Percentiles rank a stretch among this genome's conserved stretches.
phyloP scores from a whole-genome alignment of 2,888 invertebrate species.

The Rhagonycha fulva region DNA sequence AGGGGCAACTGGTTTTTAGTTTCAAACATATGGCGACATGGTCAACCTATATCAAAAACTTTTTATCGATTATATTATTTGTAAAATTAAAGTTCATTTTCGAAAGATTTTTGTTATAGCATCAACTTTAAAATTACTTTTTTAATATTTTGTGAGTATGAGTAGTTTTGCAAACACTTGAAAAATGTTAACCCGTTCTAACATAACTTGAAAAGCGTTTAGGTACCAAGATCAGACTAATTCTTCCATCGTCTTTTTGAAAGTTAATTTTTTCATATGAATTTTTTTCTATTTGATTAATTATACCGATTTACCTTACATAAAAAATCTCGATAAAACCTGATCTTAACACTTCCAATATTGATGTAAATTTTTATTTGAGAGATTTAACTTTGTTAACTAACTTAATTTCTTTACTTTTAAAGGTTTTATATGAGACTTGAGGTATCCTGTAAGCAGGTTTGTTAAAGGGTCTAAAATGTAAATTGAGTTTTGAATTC shows the following conservation, averaged over 20 bases:
- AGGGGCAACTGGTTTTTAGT: slow-evolving; percentile 52
- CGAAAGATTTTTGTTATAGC: too few relatives aligned
- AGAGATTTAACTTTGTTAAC: slow-evolving; percentile 13
- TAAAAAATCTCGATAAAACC: neutral
- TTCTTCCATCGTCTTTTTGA: too few relatives aligned
- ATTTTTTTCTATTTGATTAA: neutral
- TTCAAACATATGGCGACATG: slow-evolving; percentile 42
- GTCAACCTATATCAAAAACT: neutral
- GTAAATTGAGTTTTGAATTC: slow-evolving; percentile 51
- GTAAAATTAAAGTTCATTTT: neutral
- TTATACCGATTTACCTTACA: neutral
- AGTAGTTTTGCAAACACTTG: neutral
- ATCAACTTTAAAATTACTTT: neutral
- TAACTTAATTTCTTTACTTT: slow-evolving; percentile 14
- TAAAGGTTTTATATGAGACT: slow-evolving; percentile 19
- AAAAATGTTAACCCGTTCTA: neutral
- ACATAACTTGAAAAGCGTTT: neutral
- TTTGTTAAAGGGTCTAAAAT: slow-evolving; percentile 41
- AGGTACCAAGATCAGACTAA: too few relatives aligned
- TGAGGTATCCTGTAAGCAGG: slow-evolving; percentile 30
- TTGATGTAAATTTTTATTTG: neutral
- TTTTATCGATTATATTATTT: neutral
- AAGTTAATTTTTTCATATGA: neutral
- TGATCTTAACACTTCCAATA: neutral
- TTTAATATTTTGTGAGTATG: neutral